A percentile compares a stretch with the other conserved stretches of the same genome.
These are phyloP conservation scores for Tetramorium simillimum DNA, from an alignment of 1,140 invertebrate genomes.

Conservation along the genomic window DNA sequence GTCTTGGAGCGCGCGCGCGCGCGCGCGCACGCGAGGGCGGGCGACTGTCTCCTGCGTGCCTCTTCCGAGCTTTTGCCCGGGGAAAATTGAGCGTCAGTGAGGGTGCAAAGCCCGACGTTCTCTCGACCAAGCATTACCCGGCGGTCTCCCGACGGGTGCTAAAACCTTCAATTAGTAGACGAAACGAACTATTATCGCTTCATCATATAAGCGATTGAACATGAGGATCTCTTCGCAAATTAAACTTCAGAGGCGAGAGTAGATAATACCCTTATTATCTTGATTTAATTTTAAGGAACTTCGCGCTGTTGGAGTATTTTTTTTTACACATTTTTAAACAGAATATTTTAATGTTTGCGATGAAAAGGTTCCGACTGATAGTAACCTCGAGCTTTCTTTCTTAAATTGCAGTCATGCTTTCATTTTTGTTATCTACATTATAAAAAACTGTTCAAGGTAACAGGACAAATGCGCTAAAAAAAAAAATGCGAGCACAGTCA, in stretches of 20 bases:
- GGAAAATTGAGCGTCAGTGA: constrained; percentile 29
- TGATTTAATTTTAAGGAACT: neutral
- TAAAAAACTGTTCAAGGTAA: neutral
- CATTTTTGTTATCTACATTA: neutral
- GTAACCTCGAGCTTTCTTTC: neutral
- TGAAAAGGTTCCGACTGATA: neutral
- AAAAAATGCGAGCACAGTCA: constrained; percentile 29
- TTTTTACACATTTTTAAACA: neutral
- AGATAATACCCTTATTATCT: constrained; percentile 3
- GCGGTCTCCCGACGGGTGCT: neutral
- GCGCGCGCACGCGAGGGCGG: constrained; percentile 39
- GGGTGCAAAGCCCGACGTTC: neutral
- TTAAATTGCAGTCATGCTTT: neutral
- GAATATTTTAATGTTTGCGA: neutral
- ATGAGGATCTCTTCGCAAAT: neutral
- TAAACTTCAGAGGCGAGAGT: neutral
- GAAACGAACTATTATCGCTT: constrained; percentile 25
- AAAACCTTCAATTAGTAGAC: constrained; percentile 30
- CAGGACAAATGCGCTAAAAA: neutral
- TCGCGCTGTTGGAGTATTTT: neutral
- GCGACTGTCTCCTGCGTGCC: neutral
- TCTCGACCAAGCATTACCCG: constrained; percentile 16
- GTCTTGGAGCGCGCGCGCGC: constrained; percentile 6
- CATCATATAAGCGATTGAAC: constrained; percentile 10
- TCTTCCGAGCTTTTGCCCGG: neutral